A percentile compares a stretch with the other conserved stretches of the same genome.
Conservation (phyloP, 1,140 invertebrate genomes). For the Alviniconcha marisindica region DNA sequence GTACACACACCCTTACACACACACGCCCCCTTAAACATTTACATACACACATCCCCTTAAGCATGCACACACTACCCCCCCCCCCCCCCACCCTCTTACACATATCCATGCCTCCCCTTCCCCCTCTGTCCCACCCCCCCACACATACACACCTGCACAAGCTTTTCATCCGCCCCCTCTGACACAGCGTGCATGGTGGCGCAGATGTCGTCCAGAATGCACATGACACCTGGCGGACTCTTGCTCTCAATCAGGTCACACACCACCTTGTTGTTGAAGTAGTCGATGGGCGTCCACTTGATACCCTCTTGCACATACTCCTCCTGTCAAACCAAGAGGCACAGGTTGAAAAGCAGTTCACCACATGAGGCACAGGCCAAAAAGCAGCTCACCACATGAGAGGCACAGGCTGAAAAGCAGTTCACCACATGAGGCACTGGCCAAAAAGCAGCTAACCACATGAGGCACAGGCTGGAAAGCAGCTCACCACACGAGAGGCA, state of each 20-base stretch:
- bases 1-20: constrained; percentile 11
- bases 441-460: too few species aligned
- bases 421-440: too few species aligned
- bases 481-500: too few species aligned
- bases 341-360: too few species aligned
- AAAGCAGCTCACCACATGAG: too few species aligned
- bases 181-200: constrained; percentile 85
- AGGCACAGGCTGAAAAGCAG: too few species aligned
- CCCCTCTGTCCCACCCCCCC: not conserved
- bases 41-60: not conserved
- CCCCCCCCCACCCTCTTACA: not conserved
- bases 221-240: constrained; percentile 79
- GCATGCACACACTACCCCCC: not conserved
- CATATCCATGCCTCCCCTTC: not conserved
- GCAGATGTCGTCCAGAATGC: constrained; percentile 85
- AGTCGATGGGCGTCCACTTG: constrained; percentile 86
- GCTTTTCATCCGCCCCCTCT: constrained; percentile 81
- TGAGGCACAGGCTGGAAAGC: too few species aligned
- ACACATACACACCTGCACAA: constrained; percentile 44
- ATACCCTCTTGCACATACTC: constrained; percentile 86
- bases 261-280: constrained; percentile 87
- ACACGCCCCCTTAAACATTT: not conserved
- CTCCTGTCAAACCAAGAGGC: too few species aligned
- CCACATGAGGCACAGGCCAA: too few species aligned
- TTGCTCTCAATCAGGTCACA: constrained; percentile 83